Evolutionary conservation across 2,113 vertebrate genomes (phyloP).

Genomic region (Mandrillus leucophaeus): DNA sequence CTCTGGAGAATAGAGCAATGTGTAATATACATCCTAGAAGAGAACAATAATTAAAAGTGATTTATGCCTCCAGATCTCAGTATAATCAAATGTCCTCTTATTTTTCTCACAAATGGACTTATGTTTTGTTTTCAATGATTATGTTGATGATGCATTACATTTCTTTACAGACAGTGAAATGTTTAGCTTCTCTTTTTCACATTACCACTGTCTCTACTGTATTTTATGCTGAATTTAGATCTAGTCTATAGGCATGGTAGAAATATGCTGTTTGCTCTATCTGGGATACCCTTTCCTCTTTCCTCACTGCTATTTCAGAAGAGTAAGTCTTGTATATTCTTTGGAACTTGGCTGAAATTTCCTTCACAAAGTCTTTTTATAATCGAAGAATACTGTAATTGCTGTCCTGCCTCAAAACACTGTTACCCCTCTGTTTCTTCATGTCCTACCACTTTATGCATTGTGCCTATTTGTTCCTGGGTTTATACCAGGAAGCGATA

Average conservation of each 20-base stretch:
- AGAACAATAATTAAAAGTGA: slow-evolving; percentile 25
- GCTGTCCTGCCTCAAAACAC: background rate
- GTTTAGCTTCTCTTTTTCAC: background rate
- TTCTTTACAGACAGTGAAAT: background rate
- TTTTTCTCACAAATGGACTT: slow-evolving; percentile 46
- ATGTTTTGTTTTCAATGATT: background rate
- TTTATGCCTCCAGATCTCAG: background rate
- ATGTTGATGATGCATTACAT: background rate
- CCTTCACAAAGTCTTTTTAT: background rate
- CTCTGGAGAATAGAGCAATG: background rate
- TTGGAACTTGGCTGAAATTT: background rate
- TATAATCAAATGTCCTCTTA: slow-evolving; percentile 3
- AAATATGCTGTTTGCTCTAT: background rate
- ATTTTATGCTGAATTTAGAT: background rate
- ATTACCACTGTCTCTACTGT: background rate
- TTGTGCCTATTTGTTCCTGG: background rate
- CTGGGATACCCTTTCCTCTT: background rate
- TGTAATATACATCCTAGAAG: background rate
- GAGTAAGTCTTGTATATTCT: background rate
- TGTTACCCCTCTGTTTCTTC: background rate
- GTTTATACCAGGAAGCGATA: background rate
- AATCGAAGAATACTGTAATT: background rate
- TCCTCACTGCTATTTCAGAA: background rate
- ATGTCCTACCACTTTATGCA: background rate
- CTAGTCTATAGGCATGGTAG: background rate